Base-by-base conservation (phyloP, 2,888 invertebrate species). In the Aleiodes testaceus region DNA sequence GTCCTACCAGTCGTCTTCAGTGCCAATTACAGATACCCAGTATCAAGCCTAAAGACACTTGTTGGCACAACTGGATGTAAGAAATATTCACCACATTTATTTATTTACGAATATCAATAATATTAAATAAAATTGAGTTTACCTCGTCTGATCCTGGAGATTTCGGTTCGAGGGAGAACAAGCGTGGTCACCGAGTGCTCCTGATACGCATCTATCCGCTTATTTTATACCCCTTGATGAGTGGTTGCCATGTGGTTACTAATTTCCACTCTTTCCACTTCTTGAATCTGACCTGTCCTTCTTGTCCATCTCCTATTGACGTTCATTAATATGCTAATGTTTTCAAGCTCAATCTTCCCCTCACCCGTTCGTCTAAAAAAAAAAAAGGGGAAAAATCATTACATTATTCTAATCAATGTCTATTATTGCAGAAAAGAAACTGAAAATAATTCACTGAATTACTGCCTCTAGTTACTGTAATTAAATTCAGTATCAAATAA, bases 11-110 rank as follows among this genome's bases (percentile, higher is more conserved):
- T 93, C 47, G 89, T 93, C 66, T 91, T 93, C 70, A 92, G 92
- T 0, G 92, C 92, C 69, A 92, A 93, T 88, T 92, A 92, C 87
- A 90, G 89, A 81, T 93, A 92, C 80, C 92, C 92, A 1, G 91
- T 92, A 42, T 88, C 90, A 70, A 91, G 92, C 89, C 88, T 92
- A 77, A 90, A 90, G 61, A 89, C 90, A 42, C 89, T 92, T 45
- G 89, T 88, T 49, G 88, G 88, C 73, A 87, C 90, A 72, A 87
- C 89, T 59, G 90, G 90, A 89, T 90, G 92, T 92, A 88, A 85
- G 85, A 80, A 26, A 26, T 5, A 26, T 2, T 2, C 26, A 11
- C 11, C 36, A 6, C 36, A 2, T 11, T 36, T 6, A 5, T 11
- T 36, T 5, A 36, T 36, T 36, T 36, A 36, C 9, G 3, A 36